A percentile compares a stretch with the other conserved stretches of the same genome.
phyloP scores from a whole-genome alignment of 2,888 invertebrate genomes.

The Troides aeacus region DNA sequence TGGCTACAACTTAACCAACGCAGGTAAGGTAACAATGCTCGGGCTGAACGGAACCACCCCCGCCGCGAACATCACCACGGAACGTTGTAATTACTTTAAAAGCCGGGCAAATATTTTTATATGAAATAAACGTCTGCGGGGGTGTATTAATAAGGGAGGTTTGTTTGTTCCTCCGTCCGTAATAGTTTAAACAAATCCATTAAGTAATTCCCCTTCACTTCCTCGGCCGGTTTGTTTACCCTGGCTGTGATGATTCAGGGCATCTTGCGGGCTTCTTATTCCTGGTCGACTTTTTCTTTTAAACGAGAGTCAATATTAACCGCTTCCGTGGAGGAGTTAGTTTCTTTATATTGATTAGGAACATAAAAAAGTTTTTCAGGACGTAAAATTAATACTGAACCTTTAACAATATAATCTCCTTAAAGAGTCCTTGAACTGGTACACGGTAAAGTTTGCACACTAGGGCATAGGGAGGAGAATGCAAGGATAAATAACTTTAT shows the following conservation, averaged over 20 bases:
- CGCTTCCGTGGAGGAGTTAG: too few relatives aligned
- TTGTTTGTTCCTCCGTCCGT: conserved; percentile 36
- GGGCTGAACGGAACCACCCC: background rate
- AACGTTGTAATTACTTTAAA: conserved; percentile 74
- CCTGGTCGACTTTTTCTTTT: conserved; percentile 5
- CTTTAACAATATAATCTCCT: too few relatives aligned
- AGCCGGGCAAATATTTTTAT: conserved; percentile 73
- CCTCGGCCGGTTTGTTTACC: conserved; percentile 30
- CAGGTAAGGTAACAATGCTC: background rate
- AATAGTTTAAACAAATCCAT: conserved; percentile 63
- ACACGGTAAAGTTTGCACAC: too few relatives aligned
- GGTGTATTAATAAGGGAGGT: conserved; percentile 51
- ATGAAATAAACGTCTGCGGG: conserved; percentile 56
- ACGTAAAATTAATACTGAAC: too few relatives aligned
- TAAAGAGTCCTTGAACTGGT: too few relatives aligned
- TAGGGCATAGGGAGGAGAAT: too few relatives aligned
- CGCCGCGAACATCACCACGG: conserved; percentile 33
- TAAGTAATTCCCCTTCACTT: conserved; percentile 38
- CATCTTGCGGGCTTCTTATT: conserved; percentile 6
- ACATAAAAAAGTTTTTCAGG: too few relatives aligned
- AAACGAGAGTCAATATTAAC: background rate
- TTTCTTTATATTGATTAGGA: background rate
- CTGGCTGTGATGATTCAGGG: conserved; percentile 22
- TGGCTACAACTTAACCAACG: too few relatives aligned
- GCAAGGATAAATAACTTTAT: too few relatives aligned